Percentiles rank a stretch among this genome's conserved stretches.
Conservation (phyloP, 2,888 invertebrate genomes). For the Drosophila ezoana region DNA sequence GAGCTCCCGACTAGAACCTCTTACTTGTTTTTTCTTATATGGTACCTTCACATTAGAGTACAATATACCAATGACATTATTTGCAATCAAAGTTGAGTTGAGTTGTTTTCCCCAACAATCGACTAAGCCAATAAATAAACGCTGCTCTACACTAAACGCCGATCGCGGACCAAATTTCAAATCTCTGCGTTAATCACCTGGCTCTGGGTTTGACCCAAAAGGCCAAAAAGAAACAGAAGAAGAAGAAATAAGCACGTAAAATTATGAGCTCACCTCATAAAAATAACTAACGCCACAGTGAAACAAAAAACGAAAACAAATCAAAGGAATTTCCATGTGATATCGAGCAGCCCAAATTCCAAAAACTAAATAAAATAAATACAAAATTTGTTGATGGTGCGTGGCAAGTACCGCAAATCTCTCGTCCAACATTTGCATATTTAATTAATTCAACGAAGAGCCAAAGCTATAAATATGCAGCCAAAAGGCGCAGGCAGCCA, state of each 20-base stretch:
- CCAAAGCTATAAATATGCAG: slow-evolving; percentile 53
- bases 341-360: slow-evolving; percentile 62
- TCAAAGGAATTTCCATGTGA: slow-evolving; percentile 68
- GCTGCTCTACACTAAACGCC: slow-evolving; percentile 22
- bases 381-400: slow-evolving; percentile 52
- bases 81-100: background rate
- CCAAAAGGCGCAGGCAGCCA: slow-evolving; percentile 36
- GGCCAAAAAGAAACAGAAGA: slow-evolving; percentile 19
- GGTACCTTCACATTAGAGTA: too few relatives aligned
- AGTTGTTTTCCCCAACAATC: background rate
- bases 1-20: too few relatives aligned
- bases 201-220: slow-evolving; percentile 60
- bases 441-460: slow-evolving; percentile 71
- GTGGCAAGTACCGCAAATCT: slow-evolving; percentile 77
- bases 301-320: slow-evolving; percentile 13
- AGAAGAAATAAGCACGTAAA: slow-evolving; percentile 49
- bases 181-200: slow-evolving; percentile 47
- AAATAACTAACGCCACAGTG: slow-evolving; percentile 62
- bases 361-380: slow-evolving; percentile 3
- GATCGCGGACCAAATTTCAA: slow-evolving; percentile 15
- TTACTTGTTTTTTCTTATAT: too few relatives aligned
- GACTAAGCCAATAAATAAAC: slow-evolving; percentile 28
- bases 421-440: slow-evolving; percentile 67
- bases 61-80: background rate
- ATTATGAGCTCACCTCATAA: slow-evolving; percentile 79